Base-by-base conservation (phyloP, 2,113 vertebrate genomes). In the Petrocephalus microphthalmus region DNA sequence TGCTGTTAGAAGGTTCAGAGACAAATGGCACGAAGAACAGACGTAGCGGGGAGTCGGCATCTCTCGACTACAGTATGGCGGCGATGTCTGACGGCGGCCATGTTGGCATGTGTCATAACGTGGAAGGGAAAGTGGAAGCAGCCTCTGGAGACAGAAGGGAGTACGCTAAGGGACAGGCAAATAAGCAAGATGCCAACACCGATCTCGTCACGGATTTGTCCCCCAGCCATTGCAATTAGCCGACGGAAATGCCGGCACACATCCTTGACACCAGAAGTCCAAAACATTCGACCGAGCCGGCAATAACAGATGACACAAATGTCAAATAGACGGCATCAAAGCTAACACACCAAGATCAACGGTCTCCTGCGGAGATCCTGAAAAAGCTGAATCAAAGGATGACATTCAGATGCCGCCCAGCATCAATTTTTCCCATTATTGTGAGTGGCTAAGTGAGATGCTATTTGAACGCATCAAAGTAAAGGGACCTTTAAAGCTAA, bases 401-500 rank as follows among this genome's bases (percentile, higher is more conserved):
- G 93, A 92, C 91, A 93, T 93, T 94, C 88, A 92, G 90, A 90
- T 88, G 90, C 88, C 89, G 89, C 88, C 7, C 60, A 78, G 29
- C 85, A n/a, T 92, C 87, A 71, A 15, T 91, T 92, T 90, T 89
- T 87, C 86, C 42, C 87, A 89, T 90, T 90, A 89, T 87, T 84
- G 86, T 88, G 88, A 90, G 91, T 89, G 90, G 89, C 89, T 88
- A 84, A 87, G 33, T 54, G 60, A 88, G 51, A 51, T 71, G 82
- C 89, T 83, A 87, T 86, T 86, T 90, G 91, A 91, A 54, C 67
- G 92, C 94, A 93, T 95, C 92, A 95, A 93, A 94, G 93, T 90
- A 88, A 90, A 84, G 89, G 60, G 91, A 94, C 94, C 93, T 95
- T 95, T 95, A 92, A 84, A 92, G 90, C 89, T 94, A 95, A 95